phyloP scores from a whole-genome alignment of 2,113 vertebrate genomes.

The Lasiurus borealis region DNA sequence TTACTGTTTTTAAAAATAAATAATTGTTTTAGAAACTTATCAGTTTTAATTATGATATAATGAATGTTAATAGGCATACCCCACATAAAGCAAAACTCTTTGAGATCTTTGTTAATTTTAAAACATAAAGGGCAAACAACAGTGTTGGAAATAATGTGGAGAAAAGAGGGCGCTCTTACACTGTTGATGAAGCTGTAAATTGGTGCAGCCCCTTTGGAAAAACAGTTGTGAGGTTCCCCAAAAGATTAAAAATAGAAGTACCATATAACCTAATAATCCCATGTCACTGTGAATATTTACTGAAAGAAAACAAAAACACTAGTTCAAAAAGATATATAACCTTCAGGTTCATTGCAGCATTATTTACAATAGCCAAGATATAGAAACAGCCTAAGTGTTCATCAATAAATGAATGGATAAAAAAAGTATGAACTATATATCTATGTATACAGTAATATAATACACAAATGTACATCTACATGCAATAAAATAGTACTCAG shows the following conservation, averaged over 20 bases:
- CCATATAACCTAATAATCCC: neutral
- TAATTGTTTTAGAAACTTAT: slow-evolving; percentile 16
- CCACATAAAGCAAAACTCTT: neutral
- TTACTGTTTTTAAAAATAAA: slow-evolving; percentile 13
- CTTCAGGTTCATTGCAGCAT: too few relatives aligned
- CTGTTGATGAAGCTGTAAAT: neutral
- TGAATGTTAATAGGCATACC: slow-evolving; percentile 11
- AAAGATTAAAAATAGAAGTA: neutral
- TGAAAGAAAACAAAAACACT: too few relatives aligned
- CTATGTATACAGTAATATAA: neutral
- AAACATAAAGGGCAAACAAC: too few relatives aligned
- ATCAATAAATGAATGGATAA: too few relatives aligned
- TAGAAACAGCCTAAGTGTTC: too few relatives aligned
- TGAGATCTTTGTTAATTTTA: neutral
- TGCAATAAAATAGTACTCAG: neutral
- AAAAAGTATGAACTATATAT: neutral
- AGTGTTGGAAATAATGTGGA: too few relatives aligned
- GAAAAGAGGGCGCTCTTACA: neutral
- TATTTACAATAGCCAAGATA: too few relatives aligned
- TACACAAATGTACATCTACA: neutral
- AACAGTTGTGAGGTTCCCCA: neutral
- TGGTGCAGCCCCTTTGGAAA: neutral
- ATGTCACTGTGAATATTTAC: too few relatives aligned
- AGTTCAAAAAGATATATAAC: too few relatives aligned
- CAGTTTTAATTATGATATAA: neutral